Evolutionary conservation across 2,797 vertebrate genomes (phyloP), one percentile per base, ranked within the genome.

Genomic region (Iguana delicatissima): DNA sequence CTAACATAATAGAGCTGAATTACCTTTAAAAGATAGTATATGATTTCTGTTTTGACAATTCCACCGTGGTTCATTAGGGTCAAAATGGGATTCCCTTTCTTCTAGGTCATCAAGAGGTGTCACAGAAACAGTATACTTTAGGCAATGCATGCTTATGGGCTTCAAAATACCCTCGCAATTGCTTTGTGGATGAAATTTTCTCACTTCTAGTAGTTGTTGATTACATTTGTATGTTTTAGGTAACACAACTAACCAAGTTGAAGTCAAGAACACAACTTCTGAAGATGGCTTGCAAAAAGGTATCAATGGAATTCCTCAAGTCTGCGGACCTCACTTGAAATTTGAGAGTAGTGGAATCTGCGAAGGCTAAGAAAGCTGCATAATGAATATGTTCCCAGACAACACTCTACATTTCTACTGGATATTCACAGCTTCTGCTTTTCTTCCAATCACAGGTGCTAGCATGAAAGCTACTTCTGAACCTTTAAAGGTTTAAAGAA

Each of bases 11-110:
- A 84, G 46, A 79, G 35, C 35, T 87, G 42, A 80, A 76, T 90
- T 87, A 83, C 32, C 74, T 55, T 67, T 84, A 67, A 62, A 85
- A 85, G 22, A 52, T 84, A 69, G 20, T 1, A 46, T 32, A 64
- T 86, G 38, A 38, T 76, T 82, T 74, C 64, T 90, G 35, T 67
- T 52, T 64, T 64, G 46, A 67, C 79, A 87, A 83, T 76, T 77
- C 18, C 24, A 57, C 24, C 57, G 52, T 76, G 57, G n/a, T 35
- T 90, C 79, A 72, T 90, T 90, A 83, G 42, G 57, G 8, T 67
- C 42, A 87, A 79, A 76, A 87, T 57, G 57, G n/a, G 50, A 82
- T 69, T 77, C 29, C 1, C 1, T 76, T 16, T 84, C n/a, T 62
- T 42, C 35, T 69, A n/a, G 52, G 59, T 8, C 62, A 77, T 77